Percentiles rank a stretch among this genome's conserved stretches.
Evolutionary conservation across 2,113 vertebrate species (phyloP).

Genomic region (Scomber japonicus): DNA sequence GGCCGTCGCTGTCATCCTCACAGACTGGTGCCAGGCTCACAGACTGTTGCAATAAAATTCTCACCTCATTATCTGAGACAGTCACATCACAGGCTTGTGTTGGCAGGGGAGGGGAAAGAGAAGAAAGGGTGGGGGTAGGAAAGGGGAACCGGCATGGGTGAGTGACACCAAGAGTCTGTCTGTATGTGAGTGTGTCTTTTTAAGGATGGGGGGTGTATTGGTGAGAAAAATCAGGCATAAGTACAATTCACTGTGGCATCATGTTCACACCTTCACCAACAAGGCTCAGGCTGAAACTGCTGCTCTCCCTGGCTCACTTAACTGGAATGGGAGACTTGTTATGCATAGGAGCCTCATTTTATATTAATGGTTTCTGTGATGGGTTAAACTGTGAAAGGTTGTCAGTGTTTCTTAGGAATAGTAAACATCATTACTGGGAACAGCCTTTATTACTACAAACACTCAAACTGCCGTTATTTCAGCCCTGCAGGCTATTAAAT

Average conservation of each 20-base stretch:
- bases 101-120: constrained; percentile 72
- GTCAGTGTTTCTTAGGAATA: constrained; percentile 75
- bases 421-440: constrained; percentile 73
- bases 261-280: constrained; percentile 65
- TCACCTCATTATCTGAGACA: constrained; percentile 87
- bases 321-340: constrained; percentile 73
- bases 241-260: constrained; percentile 60
- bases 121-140: constrained; percentile 59
- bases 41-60: constrained; percentile 84
- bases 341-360: constrained; percentile 64
- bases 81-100: constrained; percentile 83
- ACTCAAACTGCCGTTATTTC: constrained; percentile 30
- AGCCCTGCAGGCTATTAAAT: constrained; percentile 27
- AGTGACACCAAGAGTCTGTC: constrained; percentile 62
- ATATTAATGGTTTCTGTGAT: constrained; percentile 71
- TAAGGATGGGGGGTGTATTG: constrained; percentile 40
- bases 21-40: constrained; percentile 79
- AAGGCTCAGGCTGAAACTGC: constrained; percentile 65
- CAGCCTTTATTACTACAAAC: constrained; percentile 35
- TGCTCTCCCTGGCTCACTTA: constrained; percentile 74
- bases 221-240: constrained; percentile 69
- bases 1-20: constrained; percentile 39
- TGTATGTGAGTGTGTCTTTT: constrained; percentile 57
- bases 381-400: constrained; percentile 71
- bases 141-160: constrained; percentile 45